These are phyloP conservation scores for Alsophila aescularia DNA, from an alignment of 2,888 invertebrate genomes.

Conservation along the genomic window DNA sequence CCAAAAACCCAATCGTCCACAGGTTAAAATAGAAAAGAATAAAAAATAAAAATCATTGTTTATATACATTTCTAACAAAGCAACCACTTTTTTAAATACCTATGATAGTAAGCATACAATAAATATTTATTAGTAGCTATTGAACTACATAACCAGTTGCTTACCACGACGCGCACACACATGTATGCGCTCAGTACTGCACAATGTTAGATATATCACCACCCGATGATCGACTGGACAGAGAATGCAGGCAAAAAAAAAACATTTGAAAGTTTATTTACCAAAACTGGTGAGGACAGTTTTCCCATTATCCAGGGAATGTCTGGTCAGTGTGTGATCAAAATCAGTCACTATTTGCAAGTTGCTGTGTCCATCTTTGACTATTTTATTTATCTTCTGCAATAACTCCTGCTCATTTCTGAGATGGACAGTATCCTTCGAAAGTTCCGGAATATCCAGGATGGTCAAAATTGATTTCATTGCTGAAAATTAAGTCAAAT, in stretches of 20 bases:
- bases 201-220: no score
- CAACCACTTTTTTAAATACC: no score
- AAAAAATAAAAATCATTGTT: no score
- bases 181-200: no score
- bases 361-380: slow-evolving; percentile 78
- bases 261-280: slow-evolving; percentile 50
- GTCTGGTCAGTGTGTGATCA: slow-evolving; percentile 94
- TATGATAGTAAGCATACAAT: no score
- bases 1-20: no score
- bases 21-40: no score
- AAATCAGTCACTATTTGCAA: slow-evolving; percentile 95
- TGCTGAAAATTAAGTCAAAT: slow-evolving; percentile 14
- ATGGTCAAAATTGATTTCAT: slow-evolving; percentile 65
- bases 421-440: slow-evolving; percentile 60
- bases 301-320: slow-evolving; percentile 88
- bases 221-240: no score
- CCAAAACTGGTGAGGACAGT: slow-evolving; percentile 92
- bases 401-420: slow-evolving; percentile 61
- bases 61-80: no score
- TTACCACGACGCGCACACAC: no score
- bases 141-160: no score
- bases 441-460: slow-evolving; percentile 63
- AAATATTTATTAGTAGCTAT: no score
- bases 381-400: slow-evolving; percentile 70
- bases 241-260: background rate